These are phyloP conservation scores for Paratilapia polleni DNA, from an alignment of 2,113 vertebrate genomes.

Conservation along the genomic window DNA sequence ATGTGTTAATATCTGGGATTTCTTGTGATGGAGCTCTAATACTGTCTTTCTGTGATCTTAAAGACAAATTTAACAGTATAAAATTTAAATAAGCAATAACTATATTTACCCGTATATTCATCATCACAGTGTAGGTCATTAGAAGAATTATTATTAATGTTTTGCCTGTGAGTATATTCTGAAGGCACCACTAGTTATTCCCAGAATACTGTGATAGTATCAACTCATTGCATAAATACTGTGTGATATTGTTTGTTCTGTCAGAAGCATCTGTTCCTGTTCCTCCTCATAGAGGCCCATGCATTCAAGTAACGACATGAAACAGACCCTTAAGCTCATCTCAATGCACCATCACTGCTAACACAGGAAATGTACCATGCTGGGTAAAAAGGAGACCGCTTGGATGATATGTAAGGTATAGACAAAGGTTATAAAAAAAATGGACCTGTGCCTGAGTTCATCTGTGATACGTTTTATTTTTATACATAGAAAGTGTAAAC, in stretches of 20 bases:
- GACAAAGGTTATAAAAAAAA: background rate
- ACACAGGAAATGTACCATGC: conserved; percentile 15
- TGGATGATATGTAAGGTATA: background rate
- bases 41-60: too few relatives aligned
- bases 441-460: background rate
- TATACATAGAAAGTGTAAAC: background rate
- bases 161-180: background rate
- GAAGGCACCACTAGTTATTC: background rate
- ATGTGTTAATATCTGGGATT: too few relatives aligned
- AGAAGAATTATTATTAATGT: background rate
- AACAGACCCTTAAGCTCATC: conserved; percentile 16
- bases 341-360: background rate
- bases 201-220: background rate
- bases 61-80: too few relatives aligned
- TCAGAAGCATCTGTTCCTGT: conserved; percentile 18
- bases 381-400: background rate
- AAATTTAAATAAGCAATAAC: too few relatives aligned
- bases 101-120: too few relatives aligned
- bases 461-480: background rate
- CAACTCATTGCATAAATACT: background rate
- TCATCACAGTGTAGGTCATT: background rate
- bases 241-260: conserved; percentile 5
- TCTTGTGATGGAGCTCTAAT: too few relatives aligned
- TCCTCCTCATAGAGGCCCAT: conserved; percentile 8
- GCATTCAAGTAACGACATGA: conserved; percentile 37